These are phyloP conservation scores for Cromileptes altivelis DNA, from an alignment of 2,113 vertebrate species.

Conservation along the genomic window DNA sequence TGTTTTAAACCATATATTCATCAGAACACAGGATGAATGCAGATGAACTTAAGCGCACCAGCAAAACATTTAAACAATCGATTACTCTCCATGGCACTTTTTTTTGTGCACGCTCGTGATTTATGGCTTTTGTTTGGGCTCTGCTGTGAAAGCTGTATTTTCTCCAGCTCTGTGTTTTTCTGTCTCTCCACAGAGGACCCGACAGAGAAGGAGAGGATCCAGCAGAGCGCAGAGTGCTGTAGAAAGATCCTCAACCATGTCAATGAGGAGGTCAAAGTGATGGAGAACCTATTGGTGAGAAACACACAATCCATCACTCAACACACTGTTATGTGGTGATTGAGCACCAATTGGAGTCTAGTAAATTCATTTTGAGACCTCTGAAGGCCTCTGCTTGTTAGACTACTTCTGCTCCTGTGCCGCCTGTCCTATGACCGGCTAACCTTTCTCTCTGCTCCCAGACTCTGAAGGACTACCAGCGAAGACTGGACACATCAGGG, in stretches of 20 bases:
- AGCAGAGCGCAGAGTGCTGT: slow-evolving; percentile 89
- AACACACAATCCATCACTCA: slow-evolving; percentile 51
- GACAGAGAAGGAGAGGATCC: slow-evolving; percentile 75
- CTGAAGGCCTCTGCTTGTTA: slow-evolving; percentile 51
- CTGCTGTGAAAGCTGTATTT: slow-evolving; percentile 43
- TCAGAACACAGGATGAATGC: slow-evolving; percentile 10
- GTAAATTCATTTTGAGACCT: slow-evolving; percentile 56
- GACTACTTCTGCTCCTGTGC: slow-evolving; percentile 13
- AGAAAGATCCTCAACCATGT: slow-evolving; percentile 92
- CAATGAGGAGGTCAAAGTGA: slow-evolving; percentile 91
- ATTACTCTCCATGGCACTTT: slow-evolving; percentile 1
- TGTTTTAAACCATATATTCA: not conserved
- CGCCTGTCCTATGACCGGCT: slow-evolving; percentile 21
- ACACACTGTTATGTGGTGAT: slow-evolving; percentile 39
- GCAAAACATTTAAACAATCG: slow-evolving; percentile 20
- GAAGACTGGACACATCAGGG: slow-evolving; percentile 91
- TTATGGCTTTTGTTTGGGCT: slow-evolving; percentile 45
- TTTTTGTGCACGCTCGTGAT: slow-evolving; percentile 34
- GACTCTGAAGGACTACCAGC: slow-evolving; percentile 92
- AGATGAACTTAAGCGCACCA: not conserved
- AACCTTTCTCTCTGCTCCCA: slow-evolving; percentile 67
- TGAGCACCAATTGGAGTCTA: slow-evolving; percentile 47
- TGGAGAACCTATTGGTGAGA: slow-evolving; percentile 93
- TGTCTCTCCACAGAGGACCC: slow-evolving; percentile 68
- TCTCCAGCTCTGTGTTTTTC: slow-evolving; percentile 32